A percentile compares a stretch with the other conserved stretches of the same genome.
phyloP scores from a whole-genome alignment of 2,888 invertebrate species.

The Orchesellides sinensis region DNA sequence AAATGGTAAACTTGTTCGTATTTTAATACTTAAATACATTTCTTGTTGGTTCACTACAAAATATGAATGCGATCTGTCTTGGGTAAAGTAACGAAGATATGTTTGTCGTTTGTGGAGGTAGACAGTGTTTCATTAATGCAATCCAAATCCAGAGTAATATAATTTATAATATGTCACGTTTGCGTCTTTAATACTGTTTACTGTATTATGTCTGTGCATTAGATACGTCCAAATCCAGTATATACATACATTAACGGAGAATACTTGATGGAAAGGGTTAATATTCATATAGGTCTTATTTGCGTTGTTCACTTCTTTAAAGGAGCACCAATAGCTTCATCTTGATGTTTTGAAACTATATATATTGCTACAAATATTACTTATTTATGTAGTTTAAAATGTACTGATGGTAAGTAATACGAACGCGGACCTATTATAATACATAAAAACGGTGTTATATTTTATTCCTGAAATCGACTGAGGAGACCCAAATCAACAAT shows the following conservation, averaged over 20 bases:
- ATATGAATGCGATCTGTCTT: neutral
- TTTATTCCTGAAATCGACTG: neutral
- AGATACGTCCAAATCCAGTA: no score
- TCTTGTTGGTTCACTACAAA: neutral
- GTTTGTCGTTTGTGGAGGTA: neutral
- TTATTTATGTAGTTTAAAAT: neutral
- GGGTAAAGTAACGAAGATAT: neutral
- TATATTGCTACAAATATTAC: no score
- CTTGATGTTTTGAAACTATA: no score
- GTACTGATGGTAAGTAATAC: neutral
- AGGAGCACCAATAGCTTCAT: no score
- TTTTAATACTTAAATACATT: constrained; percentile 18
- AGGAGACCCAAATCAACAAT: neutral
- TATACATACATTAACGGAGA: no score
- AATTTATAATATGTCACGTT: no score
- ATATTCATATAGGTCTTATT: no score
- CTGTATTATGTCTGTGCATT: no score
- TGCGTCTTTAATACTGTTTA: no score
- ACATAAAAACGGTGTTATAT: neutral
- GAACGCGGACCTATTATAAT: neutral
- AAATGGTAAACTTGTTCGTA: neutral
- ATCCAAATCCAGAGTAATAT: no score
- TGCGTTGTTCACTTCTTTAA: no score
- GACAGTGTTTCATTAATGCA: neutral
- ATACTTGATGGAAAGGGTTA: no score